Evolutionary conservation across 2,113 vertebrate genomes (phyloP).

Genomic region (Indicator maculatus): DNA sequence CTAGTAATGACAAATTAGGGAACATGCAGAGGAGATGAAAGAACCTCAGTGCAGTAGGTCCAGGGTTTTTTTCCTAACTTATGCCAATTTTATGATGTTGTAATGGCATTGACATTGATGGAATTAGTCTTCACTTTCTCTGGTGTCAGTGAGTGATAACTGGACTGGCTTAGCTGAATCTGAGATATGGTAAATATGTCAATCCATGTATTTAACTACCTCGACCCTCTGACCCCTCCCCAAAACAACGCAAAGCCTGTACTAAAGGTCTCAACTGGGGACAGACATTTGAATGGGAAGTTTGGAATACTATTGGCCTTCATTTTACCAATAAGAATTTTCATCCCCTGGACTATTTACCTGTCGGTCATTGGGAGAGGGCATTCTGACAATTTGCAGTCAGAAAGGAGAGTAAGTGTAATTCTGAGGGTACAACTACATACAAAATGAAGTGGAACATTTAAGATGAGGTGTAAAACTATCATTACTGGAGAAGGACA

Average conservation of each 20-base stretch:
- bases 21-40: constrained; percentile 70
- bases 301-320: not conserved
- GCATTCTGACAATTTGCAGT: not conserved
- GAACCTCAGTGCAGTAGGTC: constrained; percentile 48
- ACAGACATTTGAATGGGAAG: not conserved
- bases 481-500: not conserved
- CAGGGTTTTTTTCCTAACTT: constrained; percentile 24
- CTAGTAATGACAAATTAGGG: constrained; percentile 75
- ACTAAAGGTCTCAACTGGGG: not conserved
- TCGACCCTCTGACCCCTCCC: not conserved
- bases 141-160: not conserved
- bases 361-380: not conserved
- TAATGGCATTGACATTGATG: constrained; percentile 53
- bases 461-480: not conserved
- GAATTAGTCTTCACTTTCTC: constrained; percentile 12
- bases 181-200: constrained; percentile 10
- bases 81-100: constrained; percentile 36
- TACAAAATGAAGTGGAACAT: not conserved
- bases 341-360: not conserved
- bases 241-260: not conserved
- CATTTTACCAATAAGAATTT: not conserved
- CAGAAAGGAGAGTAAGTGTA: not conserved
- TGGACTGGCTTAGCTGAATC: not conserved
- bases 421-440: not conserved
- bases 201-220: not conserved